Evolutionary conservation across 2,797 vertebrate species (phyloP).

Genomic region (Apogon hyalosoma): DNA sequence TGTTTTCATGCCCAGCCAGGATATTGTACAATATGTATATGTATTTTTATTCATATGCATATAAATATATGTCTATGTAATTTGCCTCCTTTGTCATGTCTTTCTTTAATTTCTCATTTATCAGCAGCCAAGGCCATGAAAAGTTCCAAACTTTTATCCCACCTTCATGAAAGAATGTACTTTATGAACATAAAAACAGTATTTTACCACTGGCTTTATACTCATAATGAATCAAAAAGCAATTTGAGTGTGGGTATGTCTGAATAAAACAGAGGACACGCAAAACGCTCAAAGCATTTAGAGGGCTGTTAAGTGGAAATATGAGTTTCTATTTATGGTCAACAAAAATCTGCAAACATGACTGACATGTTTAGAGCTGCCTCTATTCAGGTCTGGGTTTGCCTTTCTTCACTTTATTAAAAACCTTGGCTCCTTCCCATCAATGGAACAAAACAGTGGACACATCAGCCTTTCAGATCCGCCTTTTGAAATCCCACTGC

Average conservation of each 20-base stretch:
- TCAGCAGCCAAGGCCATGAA: not conserved
- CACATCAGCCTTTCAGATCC: conserved; percentile 30
- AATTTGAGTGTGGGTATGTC: too few relatives aligned
- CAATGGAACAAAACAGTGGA: conserved; percentile 26
- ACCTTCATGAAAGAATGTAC: not conserved
- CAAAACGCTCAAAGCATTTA: not conserved
- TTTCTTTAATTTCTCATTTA: conserved; percentile 25
- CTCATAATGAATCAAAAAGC: not conserved
- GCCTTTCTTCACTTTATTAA: conserved; percentile 35
- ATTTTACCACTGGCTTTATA: not conserved
- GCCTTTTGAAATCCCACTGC: conserved; percentile 33
- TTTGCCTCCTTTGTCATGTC: conserved; percentile 67
- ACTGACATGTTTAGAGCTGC: conserved; percentile 15
- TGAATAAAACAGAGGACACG: not conserved
- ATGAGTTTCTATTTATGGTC: conserved; percentile 17
- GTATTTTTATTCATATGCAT: conserved; percentile 90
- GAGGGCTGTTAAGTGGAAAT: too few relatives aligned
- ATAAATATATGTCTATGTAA: conserved; percentile 90
- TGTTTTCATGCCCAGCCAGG: conserved; percentile 82
- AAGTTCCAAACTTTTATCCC: not conserved
- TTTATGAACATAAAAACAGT: too few relatives aligned
- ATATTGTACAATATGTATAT: conserved; percentile 89
- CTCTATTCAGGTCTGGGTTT: conserved; percentile 25
- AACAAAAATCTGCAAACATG: conserved; percentile 9
- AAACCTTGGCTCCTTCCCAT: conserved; percentile 37